Evolutionary conservation across 2,113 vertebrate genomes (phyloP).

Genomic region (Cyprinodon variegatus): DNA sequence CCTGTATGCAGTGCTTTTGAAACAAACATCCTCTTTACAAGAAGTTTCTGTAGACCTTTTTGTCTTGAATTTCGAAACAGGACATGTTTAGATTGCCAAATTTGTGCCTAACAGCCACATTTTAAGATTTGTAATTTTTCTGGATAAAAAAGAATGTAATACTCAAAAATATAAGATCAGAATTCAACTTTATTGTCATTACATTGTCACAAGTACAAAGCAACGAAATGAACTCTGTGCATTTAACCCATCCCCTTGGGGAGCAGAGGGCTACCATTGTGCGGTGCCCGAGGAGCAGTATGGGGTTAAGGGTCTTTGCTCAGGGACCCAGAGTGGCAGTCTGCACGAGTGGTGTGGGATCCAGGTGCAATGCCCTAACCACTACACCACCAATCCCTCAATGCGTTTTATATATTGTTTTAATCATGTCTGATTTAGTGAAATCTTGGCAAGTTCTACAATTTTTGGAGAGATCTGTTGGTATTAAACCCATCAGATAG

Average conservation of each 20-base stretch:
- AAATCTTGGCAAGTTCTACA: constrained; percentile 42
- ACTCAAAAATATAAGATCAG: too few relatives aligned
- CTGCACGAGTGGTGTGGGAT: too few relatives aligned
- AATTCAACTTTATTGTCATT: too few relatives aligned
- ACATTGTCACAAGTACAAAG: too few relatives aligned
- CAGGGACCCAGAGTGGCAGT: too few relatives aligned
- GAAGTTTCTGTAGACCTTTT: background rate
- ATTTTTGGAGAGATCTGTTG: constrained; percentile 44
- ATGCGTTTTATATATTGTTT: background rate
- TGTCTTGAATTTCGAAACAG: background rate
- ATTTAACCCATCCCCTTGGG: too few relatives aligned
- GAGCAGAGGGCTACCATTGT: too few relatives aligned
- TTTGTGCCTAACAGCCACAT: background rate
- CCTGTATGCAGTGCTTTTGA: background rate
- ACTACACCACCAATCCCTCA: too few relatives aligned
- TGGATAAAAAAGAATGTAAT: background rate
- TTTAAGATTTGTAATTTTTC: background rate
- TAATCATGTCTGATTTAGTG: constrained; percentile 35
- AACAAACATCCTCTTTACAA: constrained; percentile 1
- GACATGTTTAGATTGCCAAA: background rate
- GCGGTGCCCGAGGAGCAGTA: too few relatives aligned
- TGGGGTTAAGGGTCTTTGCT: too few relatives aligned
- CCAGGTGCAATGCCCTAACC: too few relatives aligned
- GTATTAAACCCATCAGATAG: constrained; percentile 58
- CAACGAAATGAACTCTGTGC: too few relatives aligned